phyloP scores from a whole-genome alignment of 2,888 invertebrate species.

The Operophtera brumata region DNA sequence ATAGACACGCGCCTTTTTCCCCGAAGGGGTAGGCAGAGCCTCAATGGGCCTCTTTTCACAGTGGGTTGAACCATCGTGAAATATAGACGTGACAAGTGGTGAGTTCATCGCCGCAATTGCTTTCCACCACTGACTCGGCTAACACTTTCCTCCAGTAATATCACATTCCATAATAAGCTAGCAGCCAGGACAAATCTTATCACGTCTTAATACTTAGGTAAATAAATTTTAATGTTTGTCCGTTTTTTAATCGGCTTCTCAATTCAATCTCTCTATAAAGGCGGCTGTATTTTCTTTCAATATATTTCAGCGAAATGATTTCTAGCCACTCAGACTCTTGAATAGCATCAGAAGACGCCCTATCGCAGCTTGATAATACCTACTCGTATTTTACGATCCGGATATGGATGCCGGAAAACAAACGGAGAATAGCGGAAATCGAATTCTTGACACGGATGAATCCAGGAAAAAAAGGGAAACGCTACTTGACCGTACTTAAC shows the following conservation, averaged over 20 bases:
- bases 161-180: no score
- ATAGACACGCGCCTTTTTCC: no score
- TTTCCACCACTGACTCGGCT: no score
- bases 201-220: no score
- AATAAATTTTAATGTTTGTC: no score
- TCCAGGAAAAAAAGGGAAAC: constrained; percentile 3
- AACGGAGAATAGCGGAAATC: constrained; percentile 49
- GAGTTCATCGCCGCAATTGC: no score
- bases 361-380: constrained; percentile 30
- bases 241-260: background rate
- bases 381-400: constrained; percentile 29
- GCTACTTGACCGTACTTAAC: background rate
- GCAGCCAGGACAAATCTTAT: no score
- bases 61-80: no score
- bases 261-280: background rate
- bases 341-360: constrained; percentile 15
- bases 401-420: constrained; percentile 28
- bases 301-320: background rate
- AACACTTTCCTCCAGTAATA: no score
- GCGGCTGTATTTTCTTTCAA: background rate
- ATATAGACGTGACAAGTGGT: no score
- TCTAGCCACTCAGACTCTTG: background rate
- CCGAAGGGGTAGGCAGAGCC: no score
- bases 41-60: no score
- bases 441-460: constrained; percentile 34